A percentile compares a stretch with the other conserved stretches of the same genome.
Conservation (phyloP, 2,888 invertebrate species). For the Synanthedon tipuliformis region DNA sequence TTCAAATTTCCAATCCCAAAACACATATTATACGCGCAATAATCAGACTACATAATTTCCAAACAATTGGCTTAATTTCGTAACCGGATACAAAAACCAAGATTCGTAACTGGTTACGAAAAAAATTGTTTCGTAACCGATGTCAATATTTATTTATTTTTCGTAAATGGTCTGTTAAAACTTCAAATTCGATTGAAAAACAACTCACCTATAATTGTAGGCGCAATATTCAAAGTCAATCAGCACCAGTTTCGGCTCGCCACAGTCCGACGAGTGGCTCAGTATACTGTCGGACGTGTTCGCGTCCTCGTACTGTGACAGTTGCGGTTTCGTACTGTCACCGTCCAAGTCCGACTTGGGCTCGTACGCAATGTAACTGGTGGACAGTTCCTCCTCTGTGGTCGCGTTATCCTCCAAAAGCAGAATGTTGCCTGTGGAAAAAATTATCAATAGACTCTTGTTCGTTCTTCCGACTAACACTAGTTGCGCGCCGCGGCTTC, state of each 20-base stretch:
- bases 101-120: too few relatives aligned
- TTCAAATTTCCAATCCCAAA: too few relatives aligned
- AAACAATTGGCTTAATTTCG: too few relatives aligned
- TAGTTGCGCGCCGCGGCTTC: too few relatives aligned
- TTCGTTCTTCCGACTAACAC: too few relatives aligned
- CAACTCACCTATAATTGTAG: slow-evolving; percentile 76
- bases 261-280: slow-evolving; percentile 44
- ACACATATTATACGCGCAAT: slow-evolving; percentile 89
- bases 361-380: slow-evolving; percentile 23
- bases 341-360: slow-evolving; percentile 15
- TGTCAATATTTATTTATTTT: too few relatives aligned
- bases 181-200: neutral
- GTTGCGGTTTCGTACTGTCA: slow-evolving; percentile 4
- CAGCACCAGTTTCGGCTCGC: slow-evolving; percentile 76
- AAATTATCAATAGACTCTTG: too few relatives aligned
- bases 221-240: slow-evolving; percentile 97
- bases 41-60: slow-evolving; percentile 65
- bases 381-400: slow-evolving; percentile 25
- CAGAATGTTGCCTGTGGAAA: slow-evolving; percentile 63
- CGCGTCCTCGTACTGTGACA: slow-evolving; percentile 28
- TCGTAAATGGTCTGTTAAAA: too few relatives aligned
- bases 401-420: slow-evolving; percentile 43
- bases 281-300: slow-evolving; percentile 45
- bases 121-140: too few relatives aligned
- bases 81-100: too few relatives aligned